Conservation (phyloP, 2,888 invertebrate species). For the Apamea crenata region DNA sequence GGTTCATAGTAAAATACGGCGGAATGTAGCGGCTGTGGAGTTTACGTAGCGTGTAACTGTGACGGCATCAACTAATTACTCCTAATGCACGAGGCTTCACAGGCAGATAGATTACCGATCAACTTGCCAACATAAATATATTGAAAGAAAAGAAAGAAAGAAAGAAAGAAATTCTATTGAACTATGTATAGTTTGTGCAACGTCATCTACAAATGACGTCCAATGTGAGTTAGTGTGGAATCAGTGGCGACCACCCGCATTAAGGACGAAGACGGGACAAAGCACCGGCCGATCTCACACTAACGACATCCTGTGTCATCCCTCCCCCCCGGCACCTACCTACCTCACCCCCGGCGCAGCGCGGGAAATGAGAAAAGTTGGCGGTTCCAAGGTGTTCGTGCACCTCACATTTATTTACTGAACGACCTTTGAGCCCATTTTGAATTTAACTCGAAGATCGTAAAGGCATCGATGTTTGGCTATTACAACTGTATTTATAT, state of each 20-base stretch:
- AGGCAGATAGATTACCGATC: constrained; percentile 9
- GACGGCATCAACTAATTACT: constrained; percentile 21
- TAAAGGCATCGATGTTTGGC: constrained; percentile 43
- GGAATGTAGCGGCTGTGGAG: background rate
- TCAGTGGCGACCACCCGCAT: background rate
- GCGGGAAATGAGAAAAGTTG: constrained; percentile 68
- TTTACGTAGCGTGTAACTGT: constrained; percentile 8
- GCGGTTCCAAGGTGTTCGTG: constrained; percentile 56
- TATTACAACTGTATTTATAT: constrained; percentile 56
- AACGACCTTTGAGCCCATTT: constrained; percentile 62
- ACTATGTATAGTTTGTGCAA: background rate
- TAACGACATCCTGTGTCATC: constrained; percentile 37
- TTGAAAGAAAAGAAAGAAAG: too few relatives aligned
- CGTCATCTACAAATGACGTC: constrained; percentile 1
- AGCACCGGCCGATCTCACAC: constrained; percentile 15
- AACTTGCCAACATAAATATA: constrained; percentile 16
- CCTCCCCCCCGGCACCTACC: background rate
- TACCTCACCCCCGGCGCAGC: background rate
- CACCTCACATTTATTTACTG: constrained; percentile 65
- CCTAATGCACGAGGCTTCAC: constrained; percentile 2
- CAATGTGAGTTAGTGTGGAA: background rate
- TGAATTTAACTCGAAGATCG: constrained; percentile 52
- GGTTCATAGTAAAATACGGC: background rate
- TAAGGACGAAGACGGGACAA: background rate
- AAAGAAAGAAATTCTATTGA: too few relatives aligned